Evolutionary conservation across 1,140 invertebrate species (phyloP).

Genomic region (Brachionus plicatilis): DNA sequence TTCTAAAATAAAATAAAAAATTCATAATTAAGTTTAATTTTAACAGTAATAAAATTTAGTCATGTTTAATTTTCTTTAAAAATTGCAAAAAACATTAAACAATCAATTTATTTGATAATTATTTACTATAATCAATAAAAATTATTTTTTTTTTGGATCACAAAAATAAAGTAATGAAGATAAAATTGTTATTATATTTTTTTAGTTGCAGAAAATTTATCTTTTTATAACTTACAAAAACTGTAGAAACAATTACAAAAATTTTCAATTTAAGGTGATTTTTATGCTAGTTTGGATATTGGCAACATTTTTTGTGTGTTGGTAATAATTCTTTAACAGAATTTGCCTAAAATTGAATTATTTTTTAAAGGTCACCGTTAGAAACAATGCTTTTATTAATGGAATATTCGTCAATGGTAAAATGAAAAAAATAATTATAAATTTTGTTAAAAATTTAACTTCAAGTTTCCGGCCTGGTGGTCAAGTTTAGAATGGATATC

Average conservation of each 20-base stretch:
- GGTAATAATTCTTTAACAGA: neutral
- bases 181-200: no score
- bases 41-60: no score
- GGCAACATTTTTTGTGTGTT: neutral
- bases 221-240: neutral
- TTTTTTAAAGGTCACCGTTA: neutral
- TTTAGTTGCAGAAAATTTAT: no score
- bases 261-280: neutral
- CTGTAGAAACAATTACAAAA: neutral
- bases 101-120: no score
- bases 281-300: neutral
- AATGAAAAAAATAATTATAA: neutral
- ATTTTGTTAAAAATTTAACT: neutral
- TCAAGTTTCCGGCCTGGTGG: slow-evolving; percentile 3
- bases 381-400: slow-evolving; percentile 23
- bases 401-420: neutral
- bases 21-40: no score
- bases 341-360: neutral
- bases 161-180: no score
- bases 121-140: no score
- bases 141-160: no score
- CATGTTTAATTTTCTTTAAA: no score
- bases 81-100: no score
- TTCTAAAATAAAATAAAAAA: no score
- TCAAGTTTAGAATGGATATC: neutral